Base-by-base conservation (phyloP, 2,888 invertebrate species). In the Aleiodes testaceus region DNA sequence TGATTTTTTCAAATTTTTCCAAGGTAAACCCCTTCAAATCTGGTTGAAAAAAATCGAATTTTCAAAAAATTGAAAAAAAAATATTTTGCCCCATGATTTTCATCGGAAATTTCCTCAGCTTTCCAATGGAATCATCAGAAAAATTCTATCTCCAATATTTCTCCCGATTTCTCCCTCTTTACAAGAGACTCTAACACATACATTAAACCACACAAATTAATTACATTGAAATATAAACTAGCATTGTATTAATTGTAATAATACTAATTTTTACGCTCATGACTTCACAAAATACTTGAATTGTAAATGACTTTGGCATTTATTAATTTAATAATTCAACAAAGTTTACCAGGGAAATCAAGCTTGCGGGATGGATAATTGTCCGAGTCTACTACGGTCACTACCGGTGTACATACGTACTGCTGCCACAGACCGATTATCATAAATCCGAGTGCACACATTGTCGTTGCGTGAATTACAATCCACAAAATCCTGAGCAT, bases 261-360 rank as follows among this genome's bases (percentile, higher is more conserved):
- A 16, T 11, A 16, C 2, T 47, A 14, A 47, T 16, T 14, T 16
- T 9, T 47, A 5, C 0, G 2, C 6, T 47, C 1, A 9, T 36
- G 2, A 36, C 1, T 9, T 36, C 6, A 36, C 36, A 36, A 36
- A 36, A 36, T 36, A 36, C 9, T 36, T 36, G 36, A 36, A 11
- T 36, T 36, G 11, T 36, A 9, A 36, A 36, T 36, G 36, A 12
- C 16, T 30, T 49, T 20, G 26, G 16, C 47, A 16, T 36, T 36
- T 36, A 66, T 66, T n/a, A 14, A 49, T 45, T 26, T 45, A 50
- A 71, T 44, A 14, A 44, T 67, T 20, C 44, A 16, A 3, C 9
- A 50, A 61, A 18, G 12, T 55, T 77, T 75, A 80, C 79, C 80
- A n/a, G 82, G 82, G 47, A 79, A 79, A 9, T 74, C 44, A 61